Percentiles rank a stretch among this genome's conserved stretches.
phyloP scores from a whole-genome alignment of 2,797 vertebrate species.

The Eospalax fontanierii region DNA sequence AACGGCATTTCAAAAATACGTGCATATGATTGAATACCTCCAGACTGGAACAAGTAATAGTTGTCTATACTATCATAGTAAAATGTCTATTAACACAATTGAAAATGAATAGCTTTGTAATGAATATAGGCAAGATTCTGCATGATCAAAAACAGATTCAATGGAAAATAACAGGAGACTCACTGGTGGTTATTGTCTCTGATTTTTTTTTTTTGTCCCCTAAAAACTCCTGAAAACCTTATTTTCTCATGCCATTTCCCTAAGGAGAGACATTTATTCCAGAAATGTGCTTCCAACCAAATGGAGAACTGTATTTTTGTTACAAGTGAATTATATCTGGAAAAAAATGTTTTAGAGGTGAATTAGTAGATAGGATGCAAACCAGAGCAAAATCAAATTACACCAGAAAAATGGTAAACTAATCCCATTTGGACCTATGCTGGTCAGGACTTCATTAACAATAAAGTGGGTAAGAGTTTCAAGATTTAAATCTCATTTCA shows the following conservation, averaged over 20 bases:
- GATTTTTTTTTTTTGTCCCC: constrained; percentile 18
- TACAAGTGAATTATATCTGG: constrained; percentile 57
- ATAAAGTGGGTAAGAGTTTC: constrained; percentile 57
- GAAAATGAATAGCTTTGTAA: constrained; percentile 52
- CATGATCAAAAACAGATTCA: constrained; percentile 65
- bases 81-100: constrained; percentile 56
- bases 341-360: constrained; percentile 58
- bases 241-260: constrained; percentile 37
- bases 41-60: constrained; percentile 16
- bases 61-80: constrained; percentile 29
- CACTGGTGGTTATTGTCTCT: constrained; percentile 8
- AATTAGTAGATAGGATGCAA: constrained; percentile 61
- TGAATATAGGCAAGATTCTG: constrained; percentile 35
- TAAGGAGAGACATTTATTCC: constrained; percentile 63
- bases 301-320: constrained; percentile 60
- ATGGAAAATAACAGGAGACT: constrained; percentile 8
- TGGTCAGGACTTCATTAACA: constrained; percentile 56
- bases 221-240: constrained; percentile 56
- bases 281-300: constrained; percentile 52
- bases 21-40: background rate
- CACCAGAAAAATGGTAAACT: constrained; percentile 56
- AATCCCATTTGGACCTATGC: constrained; percentile 53
- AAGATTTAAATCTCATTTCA: constrained; percentile 77
- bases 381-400: constrained; percentile 66
- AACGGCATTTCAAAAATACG: background rate